phyloP scores from a whole-genome alignment of 2,797 vertebrate genomes.

The Agapornis canus region DNA sequence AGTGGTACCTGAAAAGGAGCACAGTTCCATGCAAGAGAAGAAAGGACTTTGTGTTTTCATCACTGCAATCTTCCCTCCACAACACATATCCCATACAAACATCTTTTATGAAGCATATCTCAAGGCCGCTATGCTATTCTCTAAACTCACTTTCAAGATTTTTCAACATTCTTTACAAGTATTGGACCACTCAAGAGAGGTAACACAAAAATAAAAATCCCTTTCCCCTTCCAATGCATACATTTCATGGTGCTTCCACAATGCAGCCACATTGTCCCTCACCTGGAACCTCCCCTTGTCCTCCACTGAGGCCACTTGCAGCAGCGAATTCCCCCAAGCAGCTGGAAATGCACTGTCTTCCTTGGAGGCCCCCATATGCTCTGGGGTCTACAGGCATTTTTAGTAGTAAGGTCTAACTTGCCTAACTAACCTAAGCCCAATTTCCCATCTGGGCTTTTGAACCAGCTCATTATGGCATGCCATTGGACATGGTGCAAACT shows the following conservation, averaged over 20 bases:
- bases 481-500: background rate
- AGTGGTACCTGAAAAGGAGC: background rate
- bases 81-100: fast-evolving
- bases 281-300: background rate
- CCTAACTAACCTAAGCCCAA: too few species aligned
- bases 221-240: background rate
- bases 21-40: background rate
- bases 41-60: background rate
- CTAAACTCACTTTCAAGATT: background rate
- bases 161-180: background rate
- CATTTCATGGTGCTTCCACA: fast-evolving
- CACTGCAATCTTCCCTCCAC: background rate
- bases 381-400: background rate
- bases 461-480: background rate
- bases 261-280: background rate
- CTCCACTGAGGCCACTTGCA: background rate
- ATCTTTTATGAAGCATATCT: background rate
- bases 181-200: background rate
- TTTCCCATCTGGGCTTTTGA: background rate
- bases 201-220: background rate
- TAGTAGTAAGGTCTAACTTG: background rate
- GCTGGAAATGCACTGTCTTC: background rate
- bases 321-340: background rate
- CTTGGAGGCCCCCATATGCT: background rate
- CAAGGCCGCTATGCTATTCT: background rate